A percentile compares a stretch with the other conserved stretches of the same genome.
Conservation (phyloP, 1,140 invertebrate genomes). For the Lordiphosa collinella region DNA sequence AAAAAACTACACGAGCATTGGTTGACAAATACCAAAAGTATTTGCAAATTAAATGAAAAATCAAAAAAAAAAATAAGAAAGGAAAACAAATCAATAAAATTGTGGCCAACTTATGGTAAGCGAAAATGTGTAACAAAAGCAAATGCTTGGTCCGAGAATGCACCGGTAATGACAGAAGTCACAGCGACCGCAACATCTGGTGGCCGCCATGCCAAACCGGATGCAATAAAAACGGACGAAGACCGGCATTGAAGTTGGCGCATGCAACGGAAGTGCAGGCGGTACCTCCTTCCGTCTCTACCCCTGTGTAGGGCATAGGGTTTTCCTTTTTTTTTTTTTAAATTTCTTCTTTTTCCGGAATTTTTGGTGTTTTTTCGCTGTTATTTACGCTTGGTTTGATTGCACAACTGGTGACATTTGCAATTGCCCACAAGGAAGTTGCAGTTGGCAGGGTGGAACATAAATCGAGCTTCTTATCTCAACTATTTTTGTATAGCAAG, state of each 20-base stretch:
- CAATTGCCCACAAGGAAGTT: constrained; percentile 44
- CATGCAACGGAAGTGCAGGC: constrained; percentile 46
- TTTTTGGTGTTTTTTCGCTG: constrained; percentile 9
- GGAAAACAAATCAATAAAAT: constrained; percentile 70
- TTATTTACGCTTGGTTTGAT: constrained; percentile 62
- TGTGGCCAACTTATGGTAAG: constrained; percentile 33
- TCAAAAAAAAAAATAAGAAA: too few relatives aligned
- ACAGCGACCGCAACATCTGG: constrained; percentile 9
- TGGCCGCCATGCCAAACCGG: constrained; percentile 13
- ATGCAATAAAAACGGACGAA: constrained; percentile 49
- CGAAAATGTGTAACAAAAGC: constrained; percentile 1
- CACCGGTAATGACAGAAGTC: constrained; percentile 28
- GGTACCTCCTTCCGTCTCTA: background rate
- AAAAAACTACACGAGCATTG: too few relatives aligned
- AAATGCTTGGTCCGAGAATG: constrained; percentile 24
- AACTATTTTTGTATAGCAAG: background rate
- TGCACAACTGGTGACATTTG: constrained; percentile 58
- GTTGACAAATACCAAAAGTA: constrained; percentile 17
- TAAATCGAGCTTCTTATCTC: constrained; percentile 39
- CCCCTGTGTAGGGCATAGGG: background rate
- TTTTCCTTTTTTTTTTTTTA: background rate
- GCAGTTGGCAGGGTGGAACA: constrained; percentile 16
- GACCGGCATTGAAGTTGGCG: constrained; percentile 28
- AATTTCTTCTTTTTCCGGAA: constrained; percentile 20
- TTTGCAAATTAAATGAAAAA: constrained; percentile 33